phyloP scores from a whole-genome alignment of 2,888 invertebrate species.

The Drosophila flavopinicola region DNA sequence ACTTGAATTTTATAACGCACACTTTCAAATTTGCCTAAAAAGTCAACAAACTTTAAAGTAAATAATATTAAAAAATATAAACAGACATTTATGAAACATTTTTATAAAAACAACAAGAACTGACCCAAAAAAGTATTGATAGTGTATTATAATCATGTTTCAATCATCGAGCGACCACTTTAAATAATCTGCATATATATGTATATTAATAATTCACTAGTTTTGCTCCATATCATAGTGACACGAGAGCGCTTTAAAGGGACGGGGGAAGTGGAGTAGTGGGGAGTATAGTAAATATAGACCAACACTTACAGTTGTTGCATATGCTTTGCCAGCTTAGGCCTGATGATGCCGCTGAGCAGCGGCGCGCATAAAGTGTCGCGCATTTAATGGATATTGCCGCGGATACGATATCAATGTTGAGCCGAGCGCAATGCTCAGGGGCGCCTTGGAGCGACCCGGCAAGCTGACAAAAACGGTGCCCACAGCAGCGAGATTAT shows the following conservation, averaged over 20 bases:
- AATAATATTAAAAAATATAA: no score
- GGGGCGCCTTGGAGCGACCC: constrained; percentile 91
- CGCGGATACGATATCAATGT: constrained; percentile 87
- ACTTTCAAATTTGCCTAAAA: no score
- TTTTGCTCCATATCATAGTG: constrained; percentile 18
- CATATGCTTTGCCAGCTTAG: constrained; percentile 26
- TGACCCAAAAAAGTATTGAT: no score
- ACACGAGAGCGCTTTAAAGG: neutral
- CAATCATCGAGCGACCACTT: constrained; percentile 7
- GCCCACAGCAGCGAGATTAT: constrained; percentile 95
- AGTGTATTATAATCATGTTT: no score
- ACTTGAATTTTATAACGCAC: no score
- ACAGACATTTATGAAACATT: no score
- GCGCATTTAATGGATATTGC: constrained; percentile 86
- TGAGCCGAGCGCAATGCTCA: constrained; percentile 92
- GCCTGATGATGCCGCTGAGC: constrained; percentile 54
- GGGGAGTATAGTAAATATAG: constrained; percentile 12
- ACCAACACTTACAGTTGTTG: constrained; percentile 26
- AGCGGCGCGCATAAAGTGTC: constrained; percentile 80
- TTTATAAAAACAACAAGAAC: no score
- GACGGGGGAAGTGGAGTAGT: neutral
- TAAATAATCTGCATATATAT: constrained; percentile 22
- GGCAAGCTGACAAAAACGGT: constrained; percentile 96
- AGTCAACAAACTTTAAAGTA: no score
- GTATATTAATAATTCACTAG: constrained; percentile 52